These are phyloP conservation scores for Limenitis camilla DNA, from an alignment of 2,888 invertebrate species.

Conservation along the genomic window DNA sequence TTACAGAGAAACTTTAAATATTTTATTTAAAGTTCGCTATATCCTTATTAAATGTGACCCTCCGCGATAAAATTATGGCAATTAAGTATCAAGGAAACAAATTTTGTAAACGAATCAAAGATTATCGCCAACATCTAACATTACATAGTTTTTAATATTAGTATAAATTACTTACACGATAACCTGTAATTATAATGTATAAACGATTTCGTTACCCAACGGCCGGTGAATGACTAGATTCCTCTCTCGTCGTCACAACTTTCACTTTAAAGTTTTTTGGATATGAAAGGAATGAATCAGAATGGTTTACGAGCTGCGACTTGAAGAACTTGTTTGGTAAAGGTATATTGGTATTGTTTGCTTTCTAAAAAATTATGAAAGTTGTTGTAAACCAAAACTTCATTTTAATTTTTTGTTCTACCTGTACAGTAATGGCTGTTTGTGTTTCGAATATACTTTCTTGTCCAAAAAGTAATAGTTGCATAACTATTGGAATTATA, in stretches of 20 bases:
- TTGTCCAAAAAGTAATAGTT: constrained; percentile 12
- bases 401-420: constrained; percentile 1
- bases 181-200: constrained; percentile 35
- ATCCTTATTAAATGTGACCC: no score
- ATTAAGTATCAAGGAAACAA: no score
- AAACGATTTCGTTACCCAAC: constrained; percentile 61
- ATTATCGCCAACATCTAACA: no score
- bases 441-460: not conserved
- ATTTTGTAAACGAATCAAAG: no score
- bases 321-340: constrained; percentile 21
- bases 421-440: constrained; percentile 8
- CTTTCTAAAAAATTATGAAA: constrained; percentile 20
- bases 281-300: constrained; percentile 36
- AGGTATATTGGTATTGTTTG: constrained; percentile 18
- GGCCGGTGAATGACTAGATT: constrained; percentile 52
- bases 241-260: constrained; percentile 56
- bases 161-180: not conserved
- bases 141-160: no score
- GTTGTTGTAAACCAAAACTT: constrained; percentile 3
- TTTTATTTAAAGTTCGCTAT: no score
- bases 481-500: constrained; percentile 21
- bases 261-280: constrained; percentile 68
- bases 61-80: no score
- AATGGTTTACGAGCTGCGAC: constrained; percentile 28
- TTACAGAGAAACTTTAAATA: no score